Base-by-base conservation (phyloP, 1,140 invertebrate species). In the Alviniconcha marisindica region DNA sequence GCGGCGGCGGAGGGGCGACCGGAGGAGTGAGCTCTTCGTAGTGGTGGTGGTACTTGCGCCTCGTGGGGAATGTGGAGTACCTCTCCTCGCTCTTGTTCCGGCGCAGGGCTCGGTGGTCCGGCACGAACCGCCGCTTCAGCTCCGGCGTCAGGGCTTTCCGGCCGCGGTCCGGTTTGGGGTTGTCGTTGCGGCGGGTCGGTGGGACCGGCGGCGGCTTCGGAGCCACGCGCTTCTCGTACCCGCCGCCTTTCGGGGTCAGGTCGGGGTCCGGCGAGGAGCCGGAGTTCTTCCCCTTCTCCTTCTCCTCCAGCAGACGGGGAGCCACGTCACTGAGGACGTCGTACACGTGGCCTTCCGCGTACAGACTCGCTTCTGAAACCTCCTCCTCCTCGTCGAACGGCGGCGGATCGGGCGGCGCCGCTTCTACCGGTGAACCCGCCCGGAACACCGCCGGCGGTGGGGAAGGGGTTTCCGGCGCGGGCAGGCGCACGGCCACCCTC, bases 1-100 rank as follows among this genome's bases (percentile, higher is more conserved):
- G n/a, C n/a, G n/a, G n/a, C n/a, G n/a, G n/a, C n/a, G n/a, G n/a
- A n/a, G n/a, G n/a, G n/a, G n/a, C n/a, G n/a, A n/a, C n/a, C n/a
- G n/a, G n/a, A n/a, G n/a, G n/a, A 48, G 40, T 40, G 28, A 76
- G 31, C 40, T 28, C 40, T 2, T 76, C 40, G 5, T 80, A 56
- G 60, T 80, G 42, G 18, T 63, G 54, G 40, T 80, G 56, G n/a
- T 31, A 18, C 5, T 40, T 33, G 24, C 56, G 24, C 2, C 78
- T 56, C 38, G 78, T 80, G 2, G 78, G 78, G 38, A 80, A 80
- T 4, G 78, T 80, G 56, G 78, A 80, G n/a, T 80, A 80, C 12
- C 78, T 60, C 31, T 63, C 78, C 28, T 80, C 56, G 3, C 18
- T 31, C 36, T 76, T 76, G n/a, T 76, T 31, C 15, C 73, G 4